Base-by-base conservation (phyloP, 2,113 vertebrate genomes). In the Albula goreensis region DNA sequence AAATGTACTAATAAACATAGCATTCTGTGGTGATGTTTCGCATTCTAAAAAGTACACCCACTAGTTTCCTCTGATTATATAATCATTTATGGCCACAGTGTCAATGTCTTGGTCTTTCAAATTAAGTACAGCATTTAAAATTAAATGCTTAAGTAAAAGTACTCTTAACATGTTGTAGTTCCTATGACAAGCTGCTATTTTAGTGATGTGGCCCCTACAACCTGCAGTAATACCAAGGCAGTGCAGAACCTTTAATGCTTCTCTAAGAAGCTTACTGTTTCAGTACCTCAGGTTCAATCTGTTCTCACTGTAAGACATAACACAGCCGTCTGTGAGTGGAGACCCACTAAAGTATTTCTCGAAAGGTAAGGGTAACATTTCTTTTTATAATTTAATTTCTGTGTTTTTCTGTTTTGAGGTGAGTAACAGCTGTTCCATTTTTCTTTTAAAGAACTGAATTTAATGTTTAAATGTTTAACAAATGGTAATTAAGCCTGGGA, bases 201-300 rank as follows among this genome's bases (percentile, higher is more conserved):
- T 25, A 22, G 80, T 52, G 8, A 80, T 19, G 8, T 50, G 70
- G 25, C 66, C 49, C 49, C 84, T 82, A 86, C 56, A 88, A 17
- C 82, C 25, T 79, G 56, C 50, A 80, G 88, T 86, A 89, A 88
- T 80, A 25, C 86, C 86, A 87, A 82, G 85, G 86, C 87, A 74
- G 52, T 89, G 88, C 86, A 60, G 13, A 86, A 86, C 91, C 92
- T 92, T 91, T 89, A 92, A 93, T 86, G 63, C 91, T 87, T 85
- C n/a, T 79, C 81, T 94, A 95, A 95, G 93, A 87, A 90, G 94
- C 89, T 95, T 95, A 94, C n/a, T n/a, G 86, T 52, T 87, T 83
- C 83, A 78, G 87, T 89, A 78, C 51, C 86, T 91, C 56, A 0
- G 78, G 81, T 83, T 84, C 91, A 92, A 90, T 92, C 92, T 89